Percentiles rank a stretch among this genome's conserved stretches.
Conservation (phyloP, 2,797 vertebrate genomes). For the Chelmon rostratus region DNA sequence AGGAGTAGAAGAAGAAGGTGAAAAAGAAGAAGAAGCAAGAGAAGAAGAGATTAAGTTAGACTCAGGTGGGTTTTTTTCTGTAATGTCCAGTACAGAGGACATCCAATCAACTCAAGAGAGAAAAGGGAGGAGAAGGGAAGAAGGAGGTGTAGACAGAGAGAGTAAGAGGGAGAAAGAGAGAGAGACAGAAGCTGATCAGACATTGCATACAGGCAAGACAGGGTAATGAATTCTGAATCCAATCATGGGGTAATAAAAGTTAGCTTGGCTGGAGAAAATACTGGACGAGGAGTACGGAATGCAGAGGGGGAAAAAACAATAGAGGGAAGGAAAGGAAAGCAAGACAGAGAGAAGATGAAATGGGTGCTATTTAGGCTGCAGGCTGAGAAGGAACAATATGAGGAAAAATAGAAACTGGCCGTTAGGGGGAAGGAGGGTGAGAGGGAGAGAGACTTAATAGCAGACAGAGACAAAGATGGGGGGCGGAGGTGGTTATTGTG, state of each 20-base stretch:
- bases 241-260: constrained; percentile 73
- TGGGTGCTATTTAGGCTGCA: constrained; percentile 80
- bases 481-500: constrained; percentile 78
- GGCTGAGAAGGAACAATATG: constrained; percentile 79
- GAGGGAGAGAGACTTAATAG: constrained; percentile 64
- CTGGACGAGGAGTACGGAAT: constrained; percentile 54
- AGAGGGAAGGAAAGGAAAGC: constrained; percentile 55
- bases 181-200: constrained; percentile 57
- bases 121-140: constrained; percentile 41
- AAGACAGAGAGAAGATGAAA: constrained; percentile 76
- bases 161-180: constrained; percentile 12
- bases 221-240: constrained; percentile 74
- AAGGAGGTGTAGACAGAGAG: constrained; percentile 38
- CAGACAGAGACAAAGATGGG: constrained; percentile 75
- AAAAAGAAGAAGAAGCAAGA: constrained; percentile 35
- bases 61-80: constrained; percentile 39
- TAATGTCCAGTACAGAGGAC: constrained; percentile 48
- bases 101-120: constrained; percentile 57
- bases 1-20: constrained; percentile 52
- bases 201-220: constrained; percentile 51
- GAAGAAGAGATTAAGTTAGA: constrained; percentile 60
- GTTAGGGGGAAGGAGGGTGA: constrained; percentile 63
- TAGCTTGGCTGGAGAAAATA: constrained; percentile 67
- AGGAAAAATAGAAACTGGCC: constrained; percentile 76
- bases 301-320: constrained; percentile 44